Base-by-base conservation (phyloP, 2,113 vertebrate species). In the Ctenomys sociabilis region DNA sequence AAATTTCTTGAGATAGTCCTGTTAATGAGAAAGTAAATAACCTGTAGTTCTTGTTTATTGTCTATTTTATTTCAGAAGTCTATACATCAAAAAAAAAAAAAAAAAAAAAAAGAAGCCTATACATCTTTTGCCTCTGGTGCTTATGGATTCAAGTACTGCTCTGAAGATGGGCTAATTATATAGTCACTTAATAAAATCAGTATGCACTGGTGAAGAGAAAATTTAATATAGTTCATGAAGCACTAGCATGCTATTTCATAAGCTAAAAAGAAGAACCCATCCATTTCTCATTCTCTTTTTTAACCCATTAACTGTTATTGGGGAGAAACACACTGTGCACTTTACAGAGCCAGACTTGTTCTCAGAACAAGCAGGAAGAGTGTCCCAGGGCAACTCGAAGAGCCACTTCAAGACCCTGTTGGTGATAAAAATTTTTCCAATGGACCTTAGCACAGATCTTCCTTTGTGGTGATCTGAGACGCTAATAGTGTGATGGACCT, bases 1-100 rank as follows among this genome's bases (percentile, higher is more conserved):
- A 97, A 98, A 99, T 75, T 87, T 97, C 21, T 98, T 95, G 21
- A 99, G 98, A 84, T 99, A 99, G 24, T 0, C 1, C 99, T 99
- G 37, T 70, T 81, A 95, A 95, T 85, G 43, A 83, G 85, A 92
- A 40, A 96, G 40, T 21, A 85, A 88, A 87, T 26, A 37, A 49
- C 68, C 13, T 86, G 10, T 63, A 35, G 77, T 80, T 54, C 12
- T 63, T 82, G 28, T 88, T 96, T 88, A 37, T 68, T 59, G 6
- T 61, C 57, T 59, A n/a, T 94, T 88, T 88, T 43, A 49, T 81
- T 64, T 59, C 9, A 57, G 85, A 90, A 90, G 26, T 24, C 49
- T 83, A 10, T 12, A 43, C 9, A 7, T 73, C 22, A n/a, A n/a
- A n/a, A n/a, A n/a, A n/a, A n/a, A n/a, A n/a, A n/a, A n/a, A n/a